Evolutionary conservation across 2,888 invertebrate species (phyloP).

Genomic region (Philonicus albiceps): DNA sequence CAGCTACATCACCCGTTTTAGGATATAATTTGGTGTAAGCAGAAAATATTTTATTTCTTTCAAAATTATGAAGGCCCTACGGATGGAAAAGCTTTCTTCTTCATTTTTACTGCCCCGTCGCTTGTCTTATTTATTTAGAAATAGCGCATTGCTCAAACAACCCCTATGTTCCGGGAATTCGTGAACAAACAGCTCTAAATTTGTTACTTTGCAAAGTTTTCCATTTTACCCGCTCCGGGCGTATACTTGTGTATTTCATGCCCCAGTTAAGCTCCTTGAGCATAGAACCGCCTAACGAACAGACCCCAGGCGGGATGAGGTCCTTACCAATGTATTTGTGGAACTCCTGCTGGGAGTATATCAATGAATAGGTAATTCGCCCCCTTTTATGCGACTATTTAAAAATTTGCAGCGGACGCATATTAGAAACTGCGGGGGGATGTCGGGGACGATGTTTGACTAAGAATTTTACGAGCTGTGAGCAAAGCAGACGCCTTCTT

Average conservation of each 20-base stretch:
- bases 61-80: background rate
- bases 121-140: background rate
- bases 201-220: slow-evolving; percentile 8
- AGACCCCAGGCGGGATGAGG: background rate
- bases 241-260: background rate
- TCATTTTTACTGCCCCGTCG: background rate
- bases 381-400: background rate
- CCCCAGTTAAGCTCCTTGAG: background rate
- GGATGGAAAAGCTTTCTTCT: background rate
- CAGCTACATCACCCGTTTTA: background rate
- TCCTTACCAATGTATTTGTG: background rate
- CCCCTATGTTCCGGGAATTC: background rate
- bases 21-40: background rate
- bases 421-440: background rate
- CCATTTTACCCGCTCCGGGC: background rate
- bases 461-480: background rate
- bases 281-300: background rate
- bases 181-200: slow-evolving; percentile 1
- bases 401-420: background rate
- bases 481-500: background rate
- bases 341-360: background rate
- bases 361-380: background rate
- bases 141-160: slow-evolving; percentile 12
- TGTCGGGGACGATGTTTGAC: background rate
- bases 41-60: background rate